Conservation (phyloP, 2,113 vertebrate genomes). For the Cephalopterus ornatus region DNA sequence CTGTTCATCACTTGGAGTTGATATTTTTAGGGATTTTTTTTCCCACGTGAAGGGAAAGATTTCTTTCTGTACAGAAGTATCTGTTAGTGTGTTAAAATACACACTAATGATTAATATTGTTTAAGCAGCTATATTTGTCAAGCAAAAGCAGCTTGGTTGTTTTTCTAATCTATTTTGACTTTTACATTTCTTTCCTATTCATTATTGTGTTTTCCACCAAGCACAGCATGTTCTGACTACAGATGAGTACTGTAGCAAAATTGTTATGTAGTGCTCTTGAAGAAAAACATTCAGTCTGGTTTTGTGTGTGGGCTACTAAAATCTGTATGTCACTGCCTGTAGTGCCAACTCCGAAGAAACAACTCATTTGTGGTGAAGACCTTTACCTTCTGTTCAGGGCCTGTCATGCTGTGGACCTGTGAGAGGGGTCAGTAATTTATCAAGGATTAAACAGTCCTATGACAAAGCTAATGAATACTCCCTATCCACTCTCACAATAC, state of each 20-base stretch:
- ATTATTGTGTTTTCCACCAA: not conserved
- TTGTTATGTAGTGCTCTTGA: not conserved
- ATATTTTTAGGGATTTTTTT: not conserved
- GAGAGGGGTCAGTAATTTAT: not conserved
- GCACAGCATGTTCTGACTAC: not conserved
- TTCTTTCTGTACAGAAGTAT: not conserved
- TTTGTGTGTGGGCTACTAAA: not conserved
- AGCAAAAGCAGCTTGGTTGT: not conserved
- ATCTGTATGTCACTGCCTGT: not conserved
- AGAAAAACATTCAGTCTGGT: not conserved
- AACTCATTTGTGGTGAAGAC: fast-evolving
- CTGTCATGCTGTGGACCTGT: not conserved
- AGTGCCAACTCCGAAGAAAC: not conserved
- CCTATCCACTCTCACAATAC: fast-evolving
- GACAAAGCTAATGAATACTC: not conserved
- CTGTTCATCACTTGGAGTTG: not conserved
- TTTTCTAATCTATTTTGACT: not conserved
- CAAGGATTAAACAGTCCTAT: not conserved
- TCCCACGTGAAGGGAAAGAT: not conserved
- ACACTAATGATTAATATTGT: not conserved
- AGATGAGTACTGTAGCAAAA: not conserved
- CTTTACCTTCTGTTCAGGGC: not conserved
- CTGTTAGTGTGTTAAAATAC: not conserved
- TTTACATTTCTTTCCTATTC: not conserved
- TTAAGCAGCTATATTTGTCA: not conserved